Evolutionary conservation across 2,888 invertebrate species (phyloP).

Genomic region (Ganaspis brasiliensis): DNA sequence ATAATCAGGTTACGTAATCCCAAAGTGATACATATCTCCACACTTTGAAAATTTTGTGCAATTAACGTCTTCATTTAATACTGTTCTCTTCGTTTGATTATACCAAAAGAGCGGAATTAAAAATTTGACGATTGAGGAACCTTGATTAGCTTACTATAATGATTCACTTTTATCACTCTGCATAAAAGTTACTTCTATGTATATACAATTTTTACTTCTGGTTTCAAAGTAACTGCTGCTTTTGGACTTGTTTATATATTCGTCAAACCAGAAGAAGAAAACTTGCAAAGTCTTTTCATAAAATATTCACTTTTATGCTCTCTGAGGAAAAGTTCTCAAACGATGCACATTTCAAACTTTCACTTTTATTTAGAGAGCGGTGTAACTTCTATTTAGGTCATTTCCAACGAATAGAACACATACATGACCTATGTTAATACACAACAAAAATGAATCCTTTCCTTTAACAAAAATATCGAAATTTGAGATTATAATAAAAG

Average conservation of each 20-base stretch:
- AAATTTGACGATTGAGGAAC: conserved; percentile 4
- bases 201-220: not conserved
- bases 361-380: conserved; percentile 28
- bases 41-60: conserved; percentile 11
- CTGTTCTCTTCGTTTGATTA: not conserved
- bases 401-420: conserved; percentile 1
- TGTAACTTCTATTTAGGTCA: conserved; percentile 14
- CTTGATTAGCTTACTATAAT: not conserved
- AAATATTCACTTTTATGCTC: not conserved
- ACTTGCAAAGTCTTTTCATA: not conserved
- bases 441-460: conserved; percentile 2
- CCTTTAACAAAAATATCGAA: not conserved
- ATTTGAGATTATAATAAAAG: no score
- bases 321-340: not conserved
- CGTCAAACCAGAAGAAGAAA: not conserved
- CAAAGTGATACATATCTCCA: conserved; percentile 28
- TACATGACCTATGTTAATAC: not conserved
- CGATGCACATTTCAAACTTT: conserved; percentile 27
- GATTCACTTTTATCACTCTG: not conserved
- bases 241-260: not conserved
- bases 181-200: not conserved
- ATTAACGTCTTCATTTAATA: conserved; percentile 28
- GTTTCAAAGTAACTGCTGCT: not conserved
- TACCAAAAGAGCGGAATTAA: not conserved
- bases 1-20: conserved; percentile 26